A percentile compares a stretch with the other conserved stretches of the same genome.
phyloP scores from a whole-genome alignment of 2,888 invertebrate genomes.

The Dendrolimus pini region DNA sequence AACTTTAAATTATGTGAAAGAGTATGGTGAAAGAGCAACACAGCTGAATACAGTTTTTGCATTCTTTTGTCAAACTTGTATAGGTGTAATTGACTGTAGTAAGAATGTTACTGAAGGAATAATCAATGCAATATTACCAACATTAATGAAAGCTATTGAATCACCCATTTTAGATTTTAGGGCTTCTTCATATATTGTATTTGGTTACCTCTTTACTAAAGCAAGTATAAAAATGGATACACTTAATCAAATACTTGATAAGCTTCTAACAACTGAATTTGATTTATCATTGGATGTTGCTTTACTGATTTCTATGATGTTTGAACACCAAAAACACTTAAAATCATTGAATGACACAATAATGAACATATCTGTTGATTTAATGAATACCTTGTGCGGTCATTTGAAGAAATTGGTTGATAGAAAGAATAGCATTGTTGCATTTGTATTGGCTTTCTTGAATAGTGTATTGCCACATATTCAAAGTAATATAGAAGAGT shows the following conservation, averaged over 20 bases:
- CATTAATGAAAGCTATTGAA: constrained; percentile 82
- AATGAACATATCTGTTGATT: constrained; percentile 54
- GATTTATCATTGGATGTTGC: constrained; percentile 76
- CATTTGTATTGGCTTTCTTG: constrained; percentile 77
- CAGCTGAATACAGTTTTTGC: constrained; percentile 83
- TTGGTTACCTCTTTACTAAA: constrained; percentile 82
- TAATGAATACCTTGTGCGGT: constrained; percentile 45
- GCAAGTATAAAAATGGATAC: constrained; percentile 78
- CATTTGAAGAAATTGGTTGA: constrained; percentile 73
- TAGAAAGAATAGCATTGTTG: constrained; percentile 71
- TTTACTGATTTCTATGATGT: constrained; percentile 81
- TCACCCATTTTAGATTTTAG: constrained; percentile 83
- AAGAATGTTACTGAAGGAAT: constrained; percentile 78
- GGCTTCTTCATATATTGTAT: constrained; percentile 84
- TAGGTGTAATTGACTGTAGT: constrained; percentile 81
- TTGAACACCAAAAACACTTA: constrained; percentile 78
- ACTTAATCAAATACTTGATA: constrained; percentile 76
- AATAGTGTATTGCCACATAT: constrained; percentile 66
- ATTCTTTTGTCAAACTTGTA: constrained; percentile 86
- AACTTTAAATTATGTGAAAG: constrained; percentile 67
- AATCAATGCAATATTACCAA: constrained; percentile 81
- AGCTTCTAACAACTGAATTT: constrained; percentile 49
- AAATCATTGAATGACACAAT: constrained; percentile 68
- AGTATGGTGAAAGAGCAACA: constrained; percentile 75
- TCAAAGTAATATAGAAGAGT: constrained; percentile 63